phyloP scores from a whole-genome alignment of 37 sponge, comb jelly and placozoan genomes.

The Cliona cf. orientalis region DNA sequence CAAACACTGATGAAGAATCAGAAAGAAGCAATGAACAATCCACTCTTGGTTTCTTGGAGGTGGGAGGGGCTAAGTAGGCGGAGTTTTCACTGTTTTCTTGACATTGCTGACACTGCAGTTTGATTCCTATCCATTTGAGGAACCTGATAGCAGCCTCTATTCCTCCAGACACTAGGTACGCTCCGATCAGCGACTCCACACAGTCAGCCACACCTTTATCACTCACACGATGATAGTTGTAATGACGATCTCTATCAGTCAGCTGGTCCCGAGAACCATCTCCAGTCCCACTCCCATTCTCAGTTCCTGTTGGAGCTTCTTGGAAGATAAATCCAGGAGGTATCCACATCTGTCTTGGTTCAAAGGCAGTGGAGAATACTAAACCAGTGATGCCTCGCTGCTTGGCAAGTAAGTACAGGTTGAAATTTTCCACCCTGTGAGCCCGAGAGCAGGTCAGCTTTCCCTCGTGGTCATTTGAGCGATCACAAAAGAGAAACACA shows the following conservation, averaged over 20 bases:
- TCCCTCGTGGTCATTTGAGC: conserved; percentile 69
- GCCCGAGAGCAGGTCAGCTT: conserved; percentile 68
- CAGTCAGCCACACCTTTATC: conserved; percentile 95
- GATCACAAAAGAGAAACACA: conserved; percentile 59
- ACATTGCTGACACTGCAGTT: background rate
- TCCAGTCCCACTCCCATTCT: background rate
- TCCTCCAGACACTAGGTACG: conserved; percentile 88
- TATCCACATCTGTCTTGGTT: conserved; percentile 59
- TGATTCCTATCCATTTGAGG: conserved; percentile 77
- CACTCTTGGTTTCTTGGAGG: background rate
- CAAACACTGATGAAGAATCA: conserved; percentile 6
- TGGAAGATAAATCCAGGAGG: conserved; percentile 58
- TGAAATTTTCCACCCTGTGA: conserved; percentile 72
- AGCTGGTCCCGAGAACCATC: background rate
- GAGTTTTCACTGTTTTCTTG: background rate
- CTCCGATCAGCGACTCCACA: conserved; percentile 89
- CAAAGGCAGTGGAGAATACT: conserved; percentile 34
- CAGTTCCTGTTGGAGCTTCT: background rate
- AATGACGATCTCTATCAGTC: conserved; percentile 14
- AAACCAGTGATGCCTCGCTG: conserved; percentile 15
- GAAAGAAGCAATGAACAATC: background rate
- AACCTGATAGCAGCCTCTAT: conserved; percentile 72
- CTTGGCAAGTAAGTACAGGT: conserved; percentile 69
- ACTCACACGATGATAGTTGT: conserved; percentile 64
- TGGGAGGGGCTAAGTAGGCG: background rate